A percentile compares a stretch with the other conserved stretches of the same genome.
These are phyloP conservation scores for Rhogogaster chlorosoma DNA, from an alignment of 2,888 invertebrate genomes.

Conservation along the genomic window DNA sequence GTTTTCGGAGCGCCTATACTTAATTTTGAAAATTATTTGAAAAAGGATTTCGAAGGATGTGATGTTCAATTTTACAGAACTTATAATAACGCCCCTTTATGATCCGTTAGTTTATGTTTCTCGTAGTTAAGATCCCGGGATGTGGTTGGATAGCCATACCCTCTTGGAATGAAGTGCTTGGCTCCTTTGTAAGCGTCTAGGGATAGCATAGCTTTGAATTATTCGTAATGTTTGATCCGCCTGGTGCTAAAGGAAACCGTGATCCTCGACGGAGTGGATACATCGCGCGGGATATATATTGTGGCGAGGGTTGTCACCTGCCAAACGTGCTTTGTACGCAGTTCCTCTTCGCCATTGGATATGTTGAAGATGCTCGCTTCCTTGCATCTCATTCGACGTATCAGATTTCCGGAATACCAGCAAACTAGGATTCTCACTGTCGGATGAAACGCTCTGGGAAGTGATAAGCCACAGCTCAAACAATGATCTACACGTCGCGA, in stretches of 20 bases:
- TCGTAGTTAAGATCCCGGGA: background rate
- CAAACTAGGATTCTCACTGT: background rate
- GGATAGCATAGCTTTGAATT: slow-evolving; percentile 12
- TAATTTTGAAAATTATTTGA: background rate
- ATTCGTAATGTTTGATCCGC: slow-evolving; percentile 26
- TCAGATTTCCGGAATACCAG: slow-evolving; percentile 21
- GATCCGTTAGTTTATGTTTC: background rate
- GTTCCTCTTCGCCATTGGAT: slow-evolving; percentile 16
- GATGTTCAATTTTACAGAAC: background rate
- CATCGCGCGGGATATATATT: background rate
- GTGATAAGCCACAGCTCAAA: background rate
- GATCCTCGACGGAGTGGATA: slow-evolving; percentile 18
- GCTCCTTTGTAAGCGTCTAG: slow-evolving; percentile 19
- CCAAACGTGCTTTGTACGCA: slow-evolving; percentile 18
- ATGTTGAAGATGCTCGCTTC: slow-evolving; percentile 26
- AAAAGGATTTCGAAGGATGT: background rate
- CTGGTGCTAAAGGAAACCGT: background rate
- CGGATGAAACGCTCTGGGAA: background rate
- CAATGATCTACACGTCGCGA: background rate
- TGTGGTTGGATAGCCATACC: background rate
- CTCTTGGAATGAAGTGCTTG: background rate
- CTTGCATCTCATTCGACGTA: background rate
- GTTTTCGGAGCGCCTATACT: too few relatives aligned
- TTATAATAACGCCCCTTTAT: background rate
- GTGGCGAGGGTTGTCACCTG: background rate